phyloP scores from a whole-genome alignment of 1,140 invertebrate species.

The Dolichoris vasculosae region DNA sequence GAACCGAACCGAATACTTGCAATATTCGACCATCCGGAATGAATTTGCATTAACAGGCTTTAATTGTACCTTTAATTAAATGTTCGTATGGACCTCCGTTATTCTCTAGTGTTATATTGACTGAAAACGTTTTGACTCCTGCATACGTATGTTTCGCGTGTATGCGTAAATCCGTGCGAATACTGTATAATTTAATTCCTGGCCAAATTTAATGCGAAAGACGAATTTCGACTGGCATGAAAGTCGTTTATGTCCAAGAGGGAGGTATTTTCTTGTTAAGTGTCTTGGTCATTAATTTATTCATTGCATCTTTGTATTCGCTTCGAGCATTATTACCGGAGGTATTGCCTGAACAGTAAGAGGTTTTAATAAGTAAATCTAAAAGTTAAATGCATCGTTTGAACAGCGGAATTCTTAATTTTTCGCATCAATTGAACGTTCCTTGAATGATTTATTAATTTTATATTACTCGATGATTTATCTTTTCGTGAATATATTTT shows the following conservation, averaged over 20 bases:
- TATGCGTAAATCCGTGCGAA: not conserved
- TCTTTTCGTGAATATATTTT: not conserved
- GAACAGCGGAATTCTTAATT: not conserved
- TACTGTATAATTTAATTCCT: not conserved
- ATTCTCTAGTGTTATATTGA: not conserved
- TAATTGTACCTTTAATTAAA: slow-evolving; percentile 47
- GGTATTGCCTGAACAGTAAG: not conserved
- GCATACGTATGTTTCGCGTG: no score
- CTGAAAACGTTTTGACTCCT: not conserved
- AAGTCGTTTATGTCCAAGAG: no score
- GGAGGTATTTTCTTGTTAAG: slow-evolving; percentile 2
- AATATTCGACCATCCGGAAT: not conserved
- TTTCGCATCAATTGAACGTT: not conserved
- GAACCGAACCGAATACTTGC: slow-evolving; percentile 39
- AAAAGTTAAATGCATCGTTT: not conserved
- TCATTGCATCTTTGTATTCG: not conserved
- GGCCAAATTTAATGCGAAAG: slow-evolving; percentile 8
- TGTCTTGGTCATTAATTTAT: not conserved
- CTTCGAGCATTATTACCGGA: not conserved
- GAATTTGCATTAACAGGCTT: slow-evolving; percentile 46
- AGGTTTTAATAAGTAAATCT: not conserved
- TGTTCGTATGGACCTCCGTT: not conserved
- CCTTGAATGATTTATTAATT: not conserved
- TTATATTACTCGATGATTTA: not conserved
- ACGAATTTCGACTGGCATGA: not conserved